These are phyloP conservation scores for Atopsyche davidsoni DNA, from an alignment of 1,140 invertebrate genomes.

Conservation along the genomic window DNA sequence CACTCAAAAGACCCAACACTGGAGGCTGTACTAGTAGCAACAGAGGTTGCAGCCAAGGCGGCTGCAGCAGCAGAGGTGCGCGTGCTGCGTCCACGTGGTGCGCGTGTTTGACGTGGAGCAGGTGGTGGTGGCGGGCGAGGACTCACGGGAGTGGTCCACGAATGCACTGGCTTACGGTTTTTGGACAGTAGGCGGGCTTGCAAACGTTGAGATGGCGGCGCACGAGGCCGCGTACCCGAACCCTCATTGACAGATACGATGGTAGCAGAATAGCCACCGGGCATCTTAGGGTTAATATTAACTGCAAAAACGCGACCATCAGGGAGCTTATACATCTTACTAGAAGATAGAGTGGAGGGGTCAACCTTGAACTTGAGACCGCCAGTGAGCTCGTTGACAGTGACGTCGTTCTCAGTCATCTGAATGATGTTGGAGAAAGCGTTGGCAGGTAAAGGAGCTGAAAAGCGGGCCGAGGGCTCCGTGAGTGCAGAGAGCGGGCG, in stretches of 20 bases:
- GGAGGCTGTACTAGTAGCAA: not conserved
- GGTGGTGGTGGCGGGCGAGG: not conserved
- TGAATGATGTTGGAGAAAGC: constrained; percentile 40
- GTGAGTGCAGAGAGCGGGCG: constrained; percentile 16
- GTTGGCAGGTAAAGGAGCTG: constrained; percentile 18
- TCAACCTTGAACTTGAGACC: constrained; percentile 46
- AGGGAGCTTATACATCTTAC: constrained; percentile 47
- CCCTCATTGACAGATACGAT: constrained; percentile 40
- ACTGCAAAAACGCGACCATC: constrained; percentile 47
- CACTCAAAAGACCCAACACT: constrained; percentile 36
- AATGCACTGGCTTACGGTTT: too few species aligned
- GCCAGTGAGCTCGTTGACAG: constrained; percentile 41
- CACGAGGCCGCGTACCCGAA: not conserved
- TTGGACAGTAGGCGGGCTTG: constrained; percentile 6
- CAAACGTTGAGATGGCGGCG: constrained; percentile 8
- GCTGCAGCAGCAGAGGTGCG: not conserved
- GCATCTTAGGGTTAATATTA: constrained; percentile 44
- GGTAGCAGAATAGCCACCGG: constrained; percentile 46
- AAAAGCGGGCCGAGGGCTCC: constrained; percentile 20
- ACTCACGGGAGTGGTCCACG: constrained; percentile 16
- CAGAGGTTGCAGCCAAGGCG: not conserved
- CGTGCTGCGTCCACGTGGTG: not conserved
- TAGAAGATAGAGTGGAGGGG: constrained; percentile 44
- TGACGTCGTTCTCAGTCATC: constrained; percentile 48
- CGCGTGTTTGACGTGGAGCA: not conserved